Percentiles rank a stretch among this genome's conserved stretches.
Conservation (phyloP, 2,888 invertebrate species). For the Xanthorhoe designata region DNA sequence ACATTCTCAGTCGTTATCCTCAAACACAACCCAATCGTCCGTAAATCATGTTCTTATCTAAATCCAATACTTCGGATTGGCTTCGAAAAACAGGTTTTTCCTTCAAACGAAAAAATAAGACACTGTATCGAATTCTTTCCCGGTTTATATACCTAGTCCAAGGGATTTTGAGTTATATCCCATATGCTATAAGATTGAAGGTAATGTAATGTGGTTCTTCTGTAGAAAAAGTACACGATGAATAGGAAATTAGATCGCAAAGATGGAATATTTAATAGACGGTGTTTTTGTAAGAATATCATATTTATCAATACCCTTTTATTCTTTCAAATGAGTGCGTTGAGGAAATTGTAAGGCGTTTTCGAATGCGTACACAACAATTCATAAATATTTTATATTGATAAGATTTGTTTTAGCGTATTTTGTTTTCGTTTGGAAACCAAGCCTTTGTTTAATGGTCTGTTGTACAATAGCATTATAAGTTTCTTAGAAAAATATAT, state of each 20-base stretch:
- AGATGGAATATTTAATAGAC: constrained; percentile 69
- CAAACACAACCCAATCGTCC: constrained; percentile 64
- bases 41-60: constrained; percentile 73
- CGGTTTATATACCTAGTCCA: constrained; percentile 41
- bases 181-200: constrained; percentile 41
- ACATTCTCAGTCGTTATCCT: constrained; percentile 50
- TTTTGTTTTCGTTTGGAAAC: no score
- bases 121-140: constrained; percentile 62
- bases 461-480: no score
- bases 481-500: no score
- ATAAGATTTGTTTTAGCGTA: no score
- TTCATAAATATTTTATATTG: neutral
- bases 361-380: constrained; percentile 1
- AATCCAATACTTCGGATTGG: constrained; percentile 71
- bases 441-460: no score
- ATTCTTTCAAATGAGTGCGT: constrained; percentile 27
- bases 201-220: constrained; percentile 45
- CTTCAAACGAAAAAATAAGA: constrained; percentile 51
- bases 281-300: constrained; percentile 57
- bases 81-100: constrained; percentile 62
- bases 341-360: constrained; percentile 25
- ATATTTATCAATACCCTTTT: constrained; percentile 28
- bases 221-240: constrained; percentile 64
- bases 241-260: constrained; percentile 75
- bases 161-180: constrained; percentile 43